Evolutionary conservation across 1,140 invertebrate species (phyloP), one percentile per base, ranked within the genome.

Genomic region (Marisa cornuarietis): DNA sequence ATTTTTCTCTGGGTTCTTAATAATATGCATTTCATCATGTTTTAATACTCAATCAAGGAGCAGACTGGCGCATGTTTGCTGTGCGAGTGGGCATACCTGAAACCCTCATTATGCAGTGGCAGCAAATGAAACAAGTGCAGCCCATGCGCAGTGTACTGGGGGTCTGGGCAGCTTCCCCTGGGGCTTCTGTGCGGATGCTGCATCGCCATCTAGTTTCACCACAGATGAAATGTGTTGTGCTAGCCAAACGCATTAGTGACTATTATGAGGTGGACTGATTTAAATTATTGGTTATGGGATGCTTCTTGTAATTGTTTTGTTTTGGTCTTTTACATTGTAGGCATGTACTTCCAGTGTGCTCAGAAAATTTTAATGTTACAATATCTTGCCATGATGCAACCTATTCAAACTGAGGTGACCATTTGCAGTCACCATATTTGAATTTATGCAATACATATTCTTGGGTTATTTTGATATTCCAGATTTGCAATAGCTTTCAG

Each of bases 171-270:
- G 80, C 86, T 16, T 88, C 86, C 78, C 77, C 83, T 42, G 88
- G 83, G 7, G 90, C 90, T 18, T 90, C 88, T 2, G 87, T 91
- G 13, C 81, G 89, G 54, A 85, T 91, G 82, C 83, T 91, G 31
- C 90, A 91, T 76, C 82, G 90, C 71, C 90, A 90, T 80, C 82
- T 91, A 13, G 86, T 88, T 24, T 90, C 89, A 24, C 90, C 90
- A 14, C 87, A 90, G 80, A 84, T 91, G 83, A 86, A 82, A 61
- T 86, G 81, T 77, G 82, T 86, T 42, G 71, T 90, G 13, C 85
- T 90, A 58, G 90, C 87, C 49, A 90, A 89, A 83, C 82, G 88
- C 75, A 85, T 91, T 54, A 85, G 85, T 80, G 89, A 91, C 81
- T 90, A 88, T 81, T 91, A 91, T 81, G 78, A 88, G 71, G 90